A percentile compares a stretch with the other conserved stretches of the same genome.
Evolutionary conservation across 2,888 invertebrate species (phyloP).

Genomic region (Leptura quadrifasciata): DNA sequence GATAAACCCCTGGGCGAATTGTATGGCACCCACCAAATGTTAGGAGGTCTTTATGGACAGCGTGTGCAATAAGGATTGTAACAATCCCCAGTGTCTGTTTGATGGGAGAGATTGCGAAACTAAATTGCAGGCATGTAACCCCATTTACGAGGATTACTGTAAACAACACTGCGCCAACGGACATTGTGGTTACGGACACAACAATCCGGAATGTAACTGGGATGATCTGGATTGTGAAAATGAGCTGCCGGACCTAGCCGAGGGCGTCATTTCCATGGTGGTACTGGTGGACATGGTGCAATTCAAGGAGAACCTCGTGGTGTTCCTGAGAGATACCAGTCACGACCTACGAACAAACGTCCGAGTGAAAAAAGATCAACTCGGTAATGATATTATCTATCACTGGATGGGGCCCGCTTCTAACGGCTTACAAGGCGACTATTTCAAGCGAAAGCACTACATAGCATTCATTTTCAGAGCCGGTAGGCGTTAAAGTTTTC

Average conservation of each 20-base stretch:
- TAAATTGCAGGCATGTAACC: conserved; percentile 89
- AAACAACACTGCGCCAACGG: conserved; percentile 95
- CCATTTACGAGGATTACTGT: conserved; percentile 94
- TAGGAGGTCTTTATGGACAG: conserved; percentile 95
- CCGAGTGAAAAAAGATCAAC: conserved; percentile 87
- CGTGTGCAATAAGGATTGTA: conserved; percentile 92
- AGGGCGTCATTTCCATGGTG: conserved; percentile 92
- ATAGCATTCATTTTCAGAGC: conserved; percentile 79
- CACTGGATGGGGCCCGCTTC: conserved; percentile 84
- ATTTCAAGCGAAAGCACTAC: conserved; percentile 81
- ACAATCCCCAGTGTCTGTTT: conserved; percentile 95
- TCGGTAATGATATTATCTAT: conserved; percentile 92
- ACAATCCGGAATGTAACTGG: conserved; percentile 98
- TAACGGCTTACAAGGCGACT: conserved; percentile 78
- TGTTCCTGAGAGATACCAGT: conserved; percentile 90
- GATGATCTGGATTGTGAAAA: conserved; percentile 96
- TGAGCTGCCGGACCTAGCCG: conserved; percentile 86
- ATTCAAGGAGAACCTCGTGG: conserved; percentile 85
- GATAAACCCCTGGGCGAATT: conserved; percentile 95
- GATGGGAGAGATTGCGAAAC: conserved; percentile 97
- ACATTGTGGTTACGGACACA: conserved; percentile 95
- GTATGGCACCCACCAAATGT: conserved; percentile 90
- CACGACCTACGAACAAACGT: conserved; percentile 90
- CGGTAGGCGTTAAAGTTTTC: conserved; percentile 89
- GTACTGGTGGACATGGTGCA: conserved; percentile 88